Percentiles rank a stretch among this genome's conserved stretches.
phyloP scores from a whole-genome alignment of 2,797 vertebrate genomes.

The Ispidina picta region DNA sequence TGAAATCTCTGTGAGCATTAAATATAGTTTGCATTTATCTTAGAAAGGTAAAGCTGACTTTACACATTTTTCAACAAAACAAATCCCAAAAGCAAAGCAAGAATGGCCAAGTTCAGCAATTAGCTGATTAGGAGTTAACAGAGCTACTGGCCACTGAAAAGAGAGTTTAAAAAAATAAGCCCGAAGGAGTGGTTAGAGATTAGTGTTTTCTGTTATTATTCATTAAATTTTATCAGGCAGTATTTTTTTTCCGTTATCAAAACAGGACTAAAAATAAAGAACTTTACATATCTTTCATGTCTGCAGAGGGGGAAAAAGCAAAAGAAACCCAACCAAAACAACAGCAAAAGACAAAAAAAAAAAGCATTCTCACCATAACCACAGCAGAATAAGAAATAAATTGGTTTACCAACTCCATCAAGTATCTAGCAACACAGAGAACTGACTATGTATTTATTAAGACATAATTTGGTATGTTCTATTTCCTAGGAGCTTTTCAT shows the following conservation, averaged over 20 bases:
- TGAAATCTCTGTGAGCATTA: not conserved
- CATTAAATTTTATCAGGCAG: constrained; percentile 15
- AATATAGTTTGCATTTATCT: not conserved
- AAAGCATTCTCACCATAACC: not conserved
- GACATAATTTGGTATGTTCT: not conserved
- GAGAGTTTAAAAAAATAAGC: constrained; percentile 34
- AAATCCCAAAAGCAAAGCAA: not conserved
- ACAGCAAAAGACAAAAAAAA: not conserved
- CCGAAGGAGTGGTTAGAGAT: not conserved
- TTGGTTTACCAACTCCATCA: not conserved
- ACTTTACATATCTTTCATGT: constrained; percentile 36
- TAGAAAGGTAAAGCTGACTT: not conserved
- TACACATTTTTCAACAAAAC: not conserved
- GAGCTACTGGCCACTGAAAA: not conserved
- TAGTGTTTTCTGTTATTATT: not conserved
- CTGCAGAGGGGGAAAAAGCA: not conserved
- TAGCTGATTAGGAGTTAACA: not conserved
- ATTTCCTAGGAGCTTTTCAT: constrained; percentile 1
- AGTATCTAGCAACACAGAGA: not conserved
- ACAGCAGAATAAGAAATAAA: not conserved
- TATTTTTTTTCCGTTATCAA: constrained; percentile 33
- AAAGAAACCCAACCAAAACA: not conserved
- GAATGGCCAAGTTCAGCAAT: not conserved
- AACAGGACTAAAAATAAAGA: constrained; percentile 52
- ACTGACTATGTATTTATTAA: not conserved